Evolutionary conservation across 2,113 vertebrate genomes (phyloP), one percentile per base, ranked within the genome.

Genomic region (Morphnarchus princeps): DNA sequence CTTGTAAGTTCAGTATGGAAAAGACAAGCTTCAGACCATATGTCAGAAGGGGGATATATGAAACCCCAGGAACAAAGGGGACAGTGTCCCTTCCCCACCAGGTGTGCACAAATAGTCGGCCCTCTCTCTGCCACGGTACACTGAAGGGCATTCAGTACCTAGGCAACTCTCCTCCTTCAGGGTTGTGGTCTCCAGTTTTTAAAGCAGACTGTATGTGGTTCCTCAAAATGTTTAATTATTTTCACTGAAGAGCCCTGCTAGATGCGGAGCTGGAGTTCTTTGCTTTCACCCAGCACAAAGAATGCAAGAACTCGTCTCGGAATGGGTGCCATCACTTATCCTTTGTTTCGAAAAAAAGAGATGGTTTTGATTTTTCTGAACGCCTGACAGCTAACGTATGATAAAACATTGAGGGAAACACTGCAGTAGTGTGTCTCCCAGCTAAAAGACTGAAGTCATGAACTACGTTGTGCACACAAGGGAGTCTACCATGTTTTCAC

Each of bases 401-500:
- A 38, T 20, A 19, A 50, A 49, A 43, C 22, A 13, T 0, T 5
- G 29, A 61, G 4, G 45, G 2, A 26, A 63, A 40, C 6, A 1
- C 28, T 43, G 38, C 2, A 2, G 34, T 4, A n/a, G 40, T 1
- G 2, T 22, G 40, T 55, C 61, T 79, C 55, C 50, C 40, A 49
- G 0, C 21, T 43, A 13, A 57, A 29, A 66, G 45, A 32, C 38
- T 10, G 28, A 62, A 50, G 55, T 38, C 3, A 5, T 2, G 42
- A 67, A 10, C 25, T 31, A 5, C 0, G 2, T 1, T 54, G 31
- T n/a, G 34, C 20, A 7, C 3, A 2, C 16, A 2, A 14, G 8
- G 22, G 28, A 58, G 38, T 13, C 36, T 6, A 31, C 36, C 3
- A 1, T 3, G 12, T 40, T 42, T 28, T 40, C 50, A 11, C 36